These are phyloP conservation scores for Chitala chitala DNA, from an alignment of 2,113 vertebrate genomes.

Conservation along the genomic window DNA sequence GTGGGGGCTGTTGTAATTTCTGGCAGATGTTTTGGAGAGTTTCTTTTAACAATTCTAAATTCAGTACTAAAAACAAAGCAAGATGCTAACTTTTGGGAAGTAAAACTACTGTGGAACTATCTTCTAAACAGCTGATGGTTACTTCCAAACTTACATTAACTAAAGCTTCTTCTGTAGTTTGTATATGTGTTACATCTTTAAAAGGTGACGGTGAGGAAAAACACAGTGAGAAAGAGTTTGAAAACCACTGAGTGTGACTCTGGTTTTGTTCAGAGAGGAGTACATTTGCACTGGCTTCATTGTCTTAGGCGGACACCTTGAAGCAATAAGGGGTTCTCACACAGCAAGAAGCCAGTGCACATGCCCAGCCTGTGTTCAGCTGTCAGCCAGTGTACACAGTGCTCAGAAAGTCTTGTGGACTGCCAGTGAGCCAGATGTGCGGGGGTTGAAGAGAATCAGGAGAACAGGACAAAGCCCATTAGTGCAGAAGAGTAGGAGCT, in stretches of 20 bases:
- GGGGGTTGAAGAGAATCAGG: slow-evolving; percentile 35
- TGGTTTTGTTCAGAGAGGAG: background rate
- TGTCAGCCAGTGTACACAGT: slow-evolving; percentile 21
- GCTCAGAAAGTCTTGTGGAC: slow-evolving; percentile 42
- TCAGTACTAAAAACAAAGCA: background rate
- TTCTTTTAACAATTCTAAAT: slow-evolving; percentile 13
- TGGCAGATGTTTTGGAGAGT: slow-evolving; percentile 23
- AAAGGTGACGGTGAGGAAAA: too few relatives aligned
- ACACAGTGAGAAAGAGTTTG: too few relatives aligned
- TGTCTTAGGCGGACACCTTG: background rate
- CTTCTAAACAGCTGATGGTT: background rate
- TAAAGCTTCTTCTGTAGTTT: background rate
- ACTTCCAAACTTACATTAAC: background rate
- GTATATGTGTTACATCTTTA: background rate
- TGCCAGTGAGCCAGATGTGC: slow-evolving; percentile 61
- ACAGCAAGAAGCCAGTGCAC: slow-evolving; percentile 24
- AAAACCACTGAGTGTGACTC: background rate
- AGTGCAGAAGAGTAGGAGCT: slow-evolving; percentile 22
- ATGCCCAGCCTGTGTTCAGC: slow-evolving; percentile 44
- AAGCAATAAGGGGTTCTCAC: slow-evolving; percentile 33
- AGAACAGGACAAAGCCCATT: slow-evolving; percentile 9
- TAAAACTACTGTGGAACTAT: too few relatives aligned
- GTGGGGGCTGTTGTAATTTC: slow-evolving; percentile 28
- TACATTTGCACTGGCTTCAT: background rate
- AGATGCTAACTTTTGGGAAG: too few relatives aligned